Base-by-base conservation (phyloP, 1,140 invertebrate genomes). In the Trypoxylus dichotomus region DNA sequence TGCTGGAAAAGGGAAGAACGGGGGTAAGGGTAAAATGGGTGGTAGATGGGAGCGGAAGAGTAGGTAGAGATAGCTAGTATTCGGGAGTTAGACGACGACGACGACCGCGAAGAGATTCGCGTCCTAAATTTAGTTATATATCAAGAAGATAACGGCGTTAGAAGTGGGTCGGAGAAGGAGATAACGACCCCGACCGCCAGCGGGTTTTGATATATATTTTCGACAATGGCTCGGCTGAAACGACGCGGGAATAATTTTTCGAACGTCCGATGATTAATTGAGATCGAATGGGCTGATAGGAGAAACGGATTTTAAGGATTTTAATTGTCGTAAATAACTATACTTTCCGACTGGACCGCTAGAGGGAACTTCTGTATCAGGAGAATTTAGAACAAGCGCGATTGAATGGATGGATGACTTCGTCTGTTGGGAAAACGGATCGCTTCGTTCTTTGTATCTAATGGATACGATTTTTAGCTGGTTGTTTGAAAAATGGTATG, bases 111-210 rank as follows among this genome's bases (percentile, higher is more conserved):
- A 27, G 21, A 25, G 8, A 25, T 63, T 6, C 60, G 25, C 60
- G 60, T 19, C 60, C 60, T 41, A 41, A 73, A 73, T 73, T 73
- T 73, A 73, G 71, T 73, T 73, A 73, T 73, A 73, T 73, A 73
- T 73, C 71, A 73, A 29, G 71, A 41, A 73, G 71, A 73, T 73
- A 73, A 73, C 71, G n/a, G 11, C 19, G 71, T 41, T 73, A 73
- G 71, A 73, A 73, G 25, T 73, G 71, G 71, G 71, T 42, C 71
- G 25, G 71, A 41, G 60, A 7, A 11, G 25, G 25, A 63, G 60
- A 63, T 19, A 63, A 21, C 60, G 60, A 63, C 60, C 60, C 25
- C n/a, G 3, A 27, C 19, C 10, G 21, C 60, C 21, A 63, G 7
- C 19, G 60, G 60, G 43, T 47, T 63, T 19, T 63, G 60, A 63